These are phyloP conservation scores for Siderastrea radians DNA, from an alignment of 92 coral and sea anemone genomes.

Conservation along the genomic window DNA sequence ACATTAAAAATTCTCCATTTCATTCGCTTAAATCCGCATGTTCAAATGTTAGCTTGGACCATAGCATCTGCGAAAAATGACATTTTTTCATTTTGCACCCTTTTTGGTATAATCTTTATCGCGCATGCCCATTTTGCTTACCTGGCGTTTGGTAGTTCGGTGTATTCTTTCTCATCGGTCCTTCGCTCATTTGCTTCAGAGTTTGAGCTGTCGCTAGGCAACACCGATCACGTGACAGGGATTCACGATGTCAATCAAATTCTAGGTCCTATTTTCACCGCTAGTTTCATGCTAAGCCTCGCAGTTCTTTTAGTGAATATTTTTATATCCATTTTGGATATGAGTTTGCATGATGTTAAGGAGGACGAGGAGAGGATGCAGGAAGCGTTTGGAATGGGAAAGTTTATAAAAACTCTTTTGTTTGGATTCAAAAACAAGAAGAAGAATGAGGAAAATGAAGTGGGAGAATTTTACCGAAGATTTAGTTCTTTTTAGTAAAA, in stretches of 20 bases:
- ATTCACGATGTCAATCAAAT: slow-evolving; percentile 12
- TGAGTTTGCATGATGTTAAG: slow-evolving; percentile 46
- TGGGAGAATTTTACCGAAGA: neutral
- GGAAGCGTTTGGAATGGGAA: slow-evolving; percentile 49
- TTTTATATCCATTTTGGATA: slow-evolving; percentile 54
- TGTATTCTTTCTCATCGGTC: slow-evolving; percentile 35
- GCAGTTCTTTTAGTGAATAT: slow-evolving; percentile 54
- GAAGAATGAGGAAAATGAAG: neutral
- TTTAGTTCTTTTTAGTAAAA: neutral
- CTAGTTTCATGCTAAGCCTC: slow-evolving; percentile 47
- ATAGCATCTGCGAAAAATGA: slow-evolving; percentile 30
- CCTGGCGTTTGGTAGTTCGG: slow-evolving; percentile 34
- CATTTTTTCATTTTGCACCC: slow-evolving; percentile 27
- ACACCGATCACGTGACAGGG: slow-evolving; percentile 34
- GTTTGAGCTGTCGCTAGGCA: slow-evolving; percentile 48
- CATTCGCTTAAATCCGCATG: slow-evolving; percentile 59
- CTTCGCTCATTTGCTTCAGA: slow-evolving; percentile 45
- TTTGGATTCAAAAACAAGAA: neutral
- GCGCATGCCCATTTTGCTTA: slow-evolving; percentile 58
- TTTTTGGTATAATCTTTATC: slow-evolving; percentile 23
- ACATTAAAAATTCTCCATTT: slow-evolving; percentile 53
- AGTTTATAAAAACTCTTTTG: slow-evolving; percentile 38
- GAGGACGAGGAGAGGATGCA: slow-evolving; percentile 29
- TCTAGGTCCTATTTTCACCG: slow-evolving; percentile 36
- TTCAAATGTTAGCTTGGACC: slow-evolving; percentile 52